Evolutionary conservation across 2,113 vertebrate species (phyloP).

Genomic region (Hucho hucho): DNA sequence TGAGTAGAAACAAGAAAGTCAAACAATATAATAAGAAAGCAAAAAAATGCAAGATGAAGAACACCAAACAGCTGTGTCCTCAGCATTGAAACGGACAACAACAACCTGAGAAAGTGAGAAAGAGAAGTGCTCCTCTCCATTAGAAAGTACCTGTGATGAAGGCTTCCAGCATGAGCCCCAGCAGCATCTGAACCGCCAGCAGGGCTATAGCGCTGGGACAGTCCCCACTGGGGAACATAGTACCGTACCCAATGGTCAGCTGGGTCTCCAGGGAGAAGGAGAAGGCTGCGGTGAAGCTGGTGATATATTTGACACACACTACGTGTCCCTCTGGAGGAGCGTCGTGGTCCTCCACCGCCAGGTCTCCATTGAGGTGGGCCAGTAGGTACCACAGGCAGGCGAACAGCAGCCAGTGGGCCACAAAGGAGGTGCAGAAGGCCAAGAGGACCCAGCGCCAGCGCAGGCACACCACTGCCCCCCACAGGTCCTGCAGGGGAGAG

Average conservation of each 20-base stretch:
- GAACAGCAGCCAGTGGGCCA: slow-evolving; percentile 95
- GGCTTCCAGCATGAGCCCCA: slow-evolving; percentile 96
- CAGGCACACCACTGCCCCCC: slow-evolving; percentile 91
- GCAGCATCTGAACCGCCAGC: slow-evolving; percentile 94
- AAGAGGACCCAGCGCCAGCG: slow-evolving; percentile 97
- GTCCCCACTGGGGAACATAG: slow-evolving; percentile 96
- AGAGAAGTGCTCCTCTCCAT: background rate
- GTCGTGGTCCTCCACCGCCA: slow-evolving; percentile 86
- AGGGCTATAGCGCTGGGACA: slow-evolving; percentile 92
- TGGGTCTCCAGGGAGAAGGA: slow-evolving; percentile 98
- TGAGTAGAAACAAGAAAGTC: too few species aligned
- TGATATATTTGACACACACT: slow-evolving; percentile 95
- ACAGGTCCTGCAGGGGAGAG: slow-evolving; percentile 79
- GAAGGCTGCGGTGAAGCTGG: slow-evolving; percentile 94
- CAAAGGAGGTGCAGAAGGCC: slow-evolving; percentile 90
- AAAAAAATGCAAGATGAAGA: background rate
- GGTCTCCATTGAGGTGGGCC: slow-evolving; percentile 92
- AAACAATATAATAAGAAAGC: too few species aligned
- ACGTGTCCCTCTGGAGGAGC: slow-evolving; percentile 89
- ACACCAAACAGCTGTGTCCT: too few species aligned
- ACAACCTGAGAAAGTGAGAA: background rate
- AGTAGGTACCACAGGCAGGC: slow-evolving; percentile 95
- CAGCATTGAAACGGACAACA: background rate
- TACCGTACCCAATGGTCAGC: slow-evolving; percentile 96
- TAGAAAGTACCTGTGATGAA: slow-evolving; percentile 91